phyloP scores from a whole-genome alignment of 1,140 invertebrate species.

The Aphelenchoides besseyi region DNA sequence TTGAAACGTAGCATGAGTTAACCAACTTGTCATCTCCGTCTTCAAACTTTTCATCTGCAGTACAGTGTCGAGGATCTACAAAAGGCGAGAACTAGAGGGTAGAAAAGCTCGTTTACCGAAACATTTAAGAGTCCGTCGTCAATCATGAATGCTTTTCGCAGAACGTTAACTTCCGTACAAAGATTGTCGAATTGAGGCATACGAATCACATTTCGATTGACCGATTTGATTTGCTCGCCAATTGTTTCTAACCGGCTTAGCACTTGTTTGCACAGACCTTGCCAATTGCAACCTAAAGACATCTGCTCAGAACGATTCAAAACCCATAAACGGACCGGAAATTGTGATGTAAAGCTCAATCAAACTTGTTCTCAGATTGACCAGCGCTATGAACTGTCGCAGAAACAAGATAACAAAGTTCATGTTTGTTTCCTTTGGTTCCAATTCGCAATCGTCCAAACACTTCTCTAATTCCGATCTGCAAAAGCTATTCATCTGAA shows the following conservation, averaged over 20 bases:
- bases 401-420: constrained; percentile 32
- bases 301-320: no score
- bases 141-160: constrained; percentile 21
- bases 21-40: not conserved
- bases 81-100: constrained; percentile 7
- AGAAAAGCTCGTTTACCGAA: constrained; percentile 16
- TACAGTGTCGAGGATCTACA: constrained; percentile 30
- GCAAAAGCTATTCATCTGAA: no score
- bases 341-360: constrained; percentile 35
- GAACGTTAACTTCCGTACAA: constrained; percentile 14
- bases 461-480: constrained; percentile 26
- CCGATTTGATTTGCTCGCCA: not conserved
- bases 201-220: constrained; percentile 9
- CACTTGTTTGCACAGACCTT: constrained; percentile 8
- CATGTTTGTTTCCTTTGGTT: constrained; percentile 18
- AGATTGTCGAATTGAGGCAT: constrained; percentile 2
- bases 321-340: constrained; percentile 11
- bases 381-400: constrained; percentile 22
- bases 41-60: constrained; percentile 23
- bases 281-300: constrained; percentile 25
- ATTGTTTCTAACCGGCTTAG: not conserved
- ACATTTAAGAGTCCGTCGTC: constrained; percentile 20
- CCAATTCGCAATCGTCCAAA: constrained; percentile 9
- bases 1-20: not conserved
- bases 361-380: constrained; percentile 20